Conservation (phyloP, 2,113 vertebrate genomes). For the Rhinolophus sinicus region DNA sequence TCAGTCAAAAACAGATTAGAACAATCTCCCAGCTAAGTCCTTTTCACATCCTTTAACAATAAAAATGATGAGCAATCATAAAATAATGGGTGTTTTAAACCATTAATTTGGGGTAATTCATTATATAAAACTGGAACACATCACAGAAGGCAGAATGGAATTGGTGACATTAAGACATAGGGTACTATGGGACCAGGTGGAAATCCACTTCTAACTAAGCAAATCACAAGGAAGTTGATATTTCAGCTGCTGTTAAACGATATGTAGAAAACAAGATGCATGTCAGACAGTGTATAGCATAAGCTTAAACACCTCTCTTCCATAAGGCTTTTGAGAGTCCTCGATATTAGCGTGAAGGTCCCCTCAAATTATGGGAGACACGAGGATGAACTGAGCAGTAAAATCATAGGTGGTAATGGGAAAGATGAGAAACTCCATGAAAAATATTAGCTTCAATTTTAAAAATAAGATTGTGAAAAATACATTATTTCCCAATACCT, state of each 20-base stretch:
- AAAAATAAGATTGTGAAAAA: conserved; percentile 41
- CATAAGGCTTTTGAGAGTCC: background rate
- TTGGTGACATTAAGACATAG: background rate
- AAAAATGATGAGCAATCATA: background rate
- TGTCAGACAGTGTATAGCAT: background rate
- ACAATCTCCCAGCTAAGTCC: background rate
- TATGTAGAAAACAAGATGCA: background rate
- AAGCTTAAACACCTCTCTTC: background rate
- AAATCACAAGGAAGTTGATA: background rate
- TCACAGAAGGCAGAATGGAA: background rate
- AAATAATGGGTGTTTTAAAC: background rate
- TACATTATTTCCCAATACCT: background rate
- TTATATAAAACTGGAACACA: background rate
- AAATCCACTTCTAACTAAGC: background rate
- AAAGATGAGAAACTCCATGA: background rate
- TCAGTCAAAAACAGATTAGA: background rate
- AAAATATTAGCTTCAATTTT: background rate
- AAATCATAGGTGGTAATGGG: background rate
- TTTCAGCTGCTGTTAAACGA: background rate
- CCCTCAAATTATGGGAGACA: background rate
- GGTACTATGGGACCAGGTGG: background rate
- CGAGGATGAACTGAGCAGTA: background rate
- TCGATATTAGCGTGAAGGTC: background rate
- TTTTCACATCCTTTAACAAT: background rate
- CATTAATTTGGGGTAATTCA: background rate